Conservation (phyloP, 92 coral and sea anemone genomes). For the Desmophyllum pertusum region DNA sequence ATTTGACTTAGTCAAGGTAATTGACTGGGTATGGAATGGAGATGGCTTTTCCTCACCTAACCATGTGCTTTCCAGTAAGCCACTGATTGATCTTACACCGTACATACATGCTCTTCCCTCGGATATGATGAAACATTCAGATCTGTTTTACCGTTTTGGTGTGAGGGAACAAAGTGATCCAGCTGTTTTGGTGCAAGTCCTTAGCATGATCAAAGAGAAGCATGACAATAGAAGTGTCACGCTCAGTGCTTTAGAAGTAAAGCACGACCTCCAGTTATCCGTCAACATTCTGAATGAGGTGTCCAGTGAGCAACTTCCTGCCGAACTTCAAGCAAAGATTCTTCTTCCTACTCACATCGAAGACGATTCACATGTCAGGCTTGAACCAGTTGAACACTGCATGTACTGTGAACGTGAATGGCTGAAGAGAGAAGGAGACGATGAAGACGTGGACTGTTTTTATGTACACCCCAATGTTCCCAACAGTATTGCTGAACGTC, state of each 20-base stretch:
- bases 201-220: conserved; percentile 44
- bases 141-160: conserved; percentile 52
- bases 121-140: conserved; percentile 32
- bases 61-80: conserved; percentile 39
- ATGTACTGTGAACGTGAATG: conserved; percentile 75
- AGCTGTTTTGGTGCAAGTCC: conserved; percentile 35
- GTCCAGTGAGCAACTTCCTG: conserved; percentile 14
- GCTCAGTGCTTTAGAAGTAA: conserved; percentile 20
- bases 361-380: conserved; percentile 30
- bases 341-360: conserved; percentile 54
- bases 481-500: conserved; percentile 55
- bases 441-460: conserved; percentile 52
- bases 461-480: conserved; percentile 75
- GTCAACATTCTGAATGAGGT: conserved; percentile 52
- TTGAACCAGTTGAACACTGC: conserved; percentile 69
- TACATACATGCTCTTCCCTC: conserved; percentile 56
- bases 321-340: conserved; percentile 35
- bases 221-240: conserved; percentile 9
- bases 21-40: conserved; percentile 70
- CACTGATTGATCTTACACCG: conserved; percentile 51
- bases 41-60: conserved; percentile 67
- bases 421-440: conserved; percentile 64
- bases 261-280: conserved; percentile 54
- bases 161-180: conserved; percentile 43
- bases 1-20: conserved; percentile 5